These are phyloP conservation scores for Delichon dasypus DNA, from an alignment of 2,797 vertebrate genomes.

Conservation along the genomic window DNA sequence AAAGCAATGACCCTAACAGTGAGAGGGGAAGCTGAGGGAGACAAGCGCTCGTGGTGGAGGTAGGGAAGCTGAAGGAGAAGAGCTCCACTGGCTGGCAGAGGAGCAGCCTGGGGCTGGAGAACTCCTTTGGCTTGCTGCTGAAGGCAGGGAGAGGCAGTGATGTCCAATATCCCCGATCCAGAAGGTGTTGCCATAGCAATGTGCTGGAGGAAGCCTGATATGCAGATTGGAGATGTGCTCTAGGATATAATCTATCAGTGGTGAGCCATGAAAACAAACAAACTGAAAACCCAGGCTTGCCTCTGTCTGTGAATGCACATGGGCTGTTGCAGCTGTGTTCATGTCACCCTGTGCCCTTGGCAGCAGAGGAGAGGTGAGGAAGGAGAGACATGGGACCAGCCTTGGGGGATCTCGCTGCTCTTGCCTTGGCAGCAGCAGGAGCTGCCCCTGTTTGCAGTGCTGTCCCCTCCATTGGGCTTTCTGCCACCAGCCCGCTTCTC, in stretches of 20 bases:
- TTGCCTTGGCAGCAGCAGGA: neutral
- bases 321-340: neutral
- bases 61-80: neutral
- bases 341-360: accelerated
- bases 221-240: neutral
- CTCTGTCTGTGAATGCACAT: neutral
- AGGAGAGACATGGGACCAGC: accelerated
- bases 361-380: neutral
- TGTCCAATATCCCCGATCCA: neutral
- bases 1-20: neutral
- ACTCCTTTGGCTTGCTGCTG: neutral
- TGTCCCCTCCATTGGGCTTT: neutral
- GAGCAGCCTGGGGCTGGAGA: neutral
- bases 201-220: neutral
- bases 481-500: neutral
- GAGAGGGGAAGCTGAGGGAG: neutral
- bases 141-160: neutral
- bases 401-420: neutral
- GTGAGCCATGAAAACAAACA: neutral
- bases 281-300: neutral
- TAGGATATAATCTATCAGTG: neutral
- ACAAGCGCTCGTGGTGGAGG: neutral
- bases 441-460: neutral
- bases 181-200: constrained; percentile 28
- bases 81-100: neutral